These are phyloP conservation scores for Cettia cetti DNA, from an alignment of 2,113 vertebrate genomes.

Conservation along the genomic window DNA sequence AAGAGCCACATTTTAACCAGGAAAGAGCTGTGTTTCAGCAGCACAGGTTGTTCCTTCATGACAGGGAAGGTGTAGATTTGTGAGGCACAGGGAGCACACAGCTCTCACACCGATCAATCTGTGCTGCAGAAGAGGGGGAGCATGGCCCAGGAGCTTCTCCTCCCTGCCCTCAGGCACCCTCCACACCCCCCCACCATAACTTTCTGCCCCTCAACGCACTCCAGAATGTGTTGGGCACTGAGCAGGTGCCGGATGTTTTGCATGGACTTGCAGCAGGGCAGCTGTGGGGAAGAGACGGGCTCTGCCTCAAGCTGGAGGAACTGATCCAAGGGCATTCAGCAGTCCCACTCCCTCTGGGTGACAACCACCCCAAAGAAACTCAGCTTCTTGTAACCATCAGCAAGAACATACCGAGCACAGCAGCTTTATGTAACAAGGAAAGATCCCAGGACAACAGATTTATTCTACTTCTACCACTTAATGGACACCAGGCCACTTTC, in stretches of 20 bases:
- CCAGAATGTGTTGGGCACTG: background rate
- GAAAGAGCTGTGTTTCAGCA: background rate
- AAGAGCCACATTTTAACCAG: background rate
- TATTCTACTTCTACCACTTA: background rate
- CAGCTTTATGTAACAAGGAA: background rate
- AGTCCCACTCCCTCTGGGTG: background rate
- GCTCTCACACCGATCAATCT: background rate
- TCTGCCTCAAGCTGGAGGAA: background rate
- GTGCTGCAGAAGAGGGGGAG: background rate
- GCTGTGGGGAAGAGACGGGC: fast-evolving
- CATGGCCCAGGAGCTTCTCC: background rate
- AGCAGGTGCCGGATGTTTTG: background rate
- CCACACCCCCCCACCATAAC: fast-evolving
- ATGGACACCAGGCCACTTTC: background rate
- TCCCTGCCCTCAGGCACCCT: background rate
- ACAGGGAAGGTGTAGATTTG: fast-evolving
- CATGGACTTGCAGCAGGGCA: background rate
- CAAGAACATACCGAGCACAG: background rate
- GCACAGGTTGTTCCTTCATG: fast-evolving
- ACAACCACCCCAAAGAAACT: background rate
- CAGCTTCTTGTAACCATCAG: background rate
- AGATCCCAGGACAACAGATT: background rate
- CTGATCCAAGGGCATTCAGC: background rate
- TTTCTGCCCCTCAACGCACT: background rate
- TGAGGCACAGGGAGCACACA: fast-evolving